Conservation (phyloP, 2,797 vertebrate species). For the Trematomus bernacchii region DNA sequence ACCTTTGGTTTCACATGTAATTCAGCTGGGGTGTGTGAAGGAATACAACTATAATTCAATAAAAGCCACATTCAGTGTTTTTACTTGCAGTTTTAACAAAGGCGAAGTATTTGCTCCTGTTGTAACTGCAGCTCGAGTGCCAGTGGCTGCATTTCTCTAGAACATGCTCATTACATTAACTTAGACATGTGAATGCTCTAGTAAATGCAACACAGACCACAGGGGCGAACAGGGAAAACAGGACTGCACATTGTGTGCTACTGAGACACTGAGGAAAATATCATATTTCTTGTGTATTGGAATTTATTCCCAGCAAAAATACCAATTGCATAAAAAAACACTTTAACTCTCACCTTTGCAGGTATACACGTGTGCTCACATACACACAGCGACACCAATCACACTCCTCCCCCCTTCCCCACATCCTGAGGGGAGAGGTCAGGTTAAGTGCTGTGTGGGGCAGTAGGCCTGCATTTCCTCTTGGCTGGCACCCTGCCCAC, state of each 20-base stretch:
- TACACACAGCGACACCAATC: constrained; percentile 27
- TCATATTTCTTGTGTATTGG: constrained; percentile 46
- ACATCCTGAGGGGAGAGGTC: constrained; percentile 74
- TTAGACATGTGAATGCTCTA: constrained; percentile 70
- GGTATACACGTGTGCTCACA: not conserved
- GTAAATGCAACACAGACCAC: constrained; percentile 73
- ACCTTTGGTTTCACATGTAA: not conserved
- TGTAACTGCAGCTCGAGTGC: constrained; percentile 38
- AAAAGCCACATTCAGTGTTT: constrained; percentile 25
- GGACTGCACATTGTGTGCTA: constrained; percentile 44
- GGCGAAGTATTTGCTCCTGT: constrained; percentile 27
- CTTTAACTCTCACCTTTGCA: constrained; percentile 4
- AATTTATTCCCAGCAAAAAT: constrained; percentile 65
- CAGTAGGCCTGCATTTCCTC: constrained; percentile 68
- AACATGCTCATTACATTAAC: constrained; percentile 69
- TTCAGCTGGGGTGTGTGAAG: not conserved
- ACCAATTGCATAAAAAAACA: constrained; percentile 47
- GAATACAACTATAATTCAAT: not conserved
- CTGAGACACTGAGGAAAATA: constrained; percentile 46
- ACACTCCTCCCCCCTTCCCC: constrained; percentile 41
- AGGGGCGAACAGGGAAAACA: constrained; percentile 38
- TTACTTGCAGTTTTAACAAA: constrained; percentile 14
- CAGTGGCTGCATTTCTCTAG: constrained; percentile 56
- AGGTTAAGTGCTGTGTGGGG: constrained; percentile 65
- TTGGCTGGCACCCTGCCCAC: constrained; percentile 75